Percentiles rank a stretch among this genome's conserved stretches.
These are phyloP conservation scores for Maccullochella peelii DNA, from an alignment of 2,113 vertebrate species.

Conservation along the genomic window DNA sequence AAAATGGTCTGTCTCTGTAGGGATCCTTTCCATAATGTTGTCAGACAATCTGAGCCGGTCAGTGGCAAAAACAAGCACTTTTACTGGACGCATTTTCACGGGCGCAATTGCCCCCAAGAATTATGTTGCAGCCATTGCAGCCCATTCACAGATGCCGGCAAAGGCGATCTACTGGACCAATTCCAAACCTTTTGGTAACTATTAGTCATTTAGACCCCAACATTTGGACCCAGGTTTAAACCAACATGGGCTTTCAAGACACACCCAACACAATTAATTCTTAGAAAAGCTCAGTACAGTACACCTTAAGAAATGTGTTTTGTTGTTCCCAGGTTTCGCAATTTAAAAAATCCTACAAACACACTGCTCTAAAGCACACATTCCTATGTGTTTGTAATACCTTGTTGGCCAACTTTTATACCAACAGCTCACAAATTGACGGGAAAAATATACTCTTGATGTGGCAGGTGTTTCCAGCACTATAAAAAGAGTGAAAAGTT, in stretches of 20 bases:
- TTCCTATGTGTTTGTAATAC: neutral
- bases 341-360: neutral
- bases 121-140: too few species aligned
- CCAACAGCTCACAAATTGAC: slow-evolving; percentile 22
- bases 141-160: too few species aligned
- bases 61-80: too few species aligned
- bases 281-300: neutral
- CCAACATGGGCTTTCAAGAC: neutral
- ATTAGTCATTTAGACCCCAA: too few species aligned
- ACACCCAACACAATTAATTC: neutral
- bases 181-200: too few species aligned
- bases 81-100: too few species aligned
- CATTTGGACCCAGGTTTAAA: too few species aligned
- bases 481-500: slow-evolving; percentile 41
- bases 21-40: too few species aligned
- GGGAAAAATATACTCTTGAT: slow-evolving; percentile 24
- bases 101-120: too few species aligned
- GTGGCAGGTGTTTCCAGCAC: slow-evolving; percentile 45
- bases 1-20: too few species aligned
- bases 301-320: neutral
- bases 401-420: slow-evolving; percentile 2
- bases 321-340: neutral
- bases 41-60: too few species aligned
- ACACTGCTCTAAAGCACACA: neutral
- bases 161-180: too few species aligned